A percentile compares a stretch with the other conserved stretches of the same genome.
These are phyloP conservation scores for Campylorhamphus procurvoides DNA, from an alignment of 2,113 vertebrate species.

Conservation along the genomic window DNA sequence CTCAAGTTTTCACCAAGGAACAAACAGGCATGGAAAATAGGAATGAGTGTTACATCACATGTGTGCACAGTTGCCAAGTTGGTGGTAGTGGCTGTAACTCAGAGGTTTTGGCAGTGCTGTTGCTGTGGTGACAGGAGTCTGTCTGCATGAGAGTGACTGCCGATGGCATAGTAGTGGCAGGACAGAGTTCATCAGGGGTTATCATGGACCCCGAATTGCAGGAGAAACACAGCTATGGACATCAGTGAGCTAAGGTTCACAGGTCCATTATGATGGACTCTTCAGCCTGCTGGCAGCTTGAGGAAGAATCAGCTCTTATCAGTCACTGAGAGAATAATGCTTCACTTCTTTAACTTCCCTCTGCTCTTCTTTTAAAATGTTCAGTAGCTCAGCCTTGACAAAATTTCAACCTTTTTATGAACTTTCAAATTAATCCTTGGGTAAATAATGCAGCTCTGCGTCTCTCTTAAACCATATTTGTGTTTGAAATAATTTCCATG, in stretches of 20 bases:
- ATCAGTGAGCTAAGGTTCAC: background rate
- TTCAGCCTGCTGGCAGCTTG: background rate
- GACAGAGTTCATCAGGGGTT: background rate
- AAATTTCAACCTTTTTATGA: background rate
- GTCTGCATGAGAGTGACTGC: background rate
- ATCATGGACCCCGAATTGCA: rapidly evolving
- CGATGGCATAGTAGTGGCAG: background rate
- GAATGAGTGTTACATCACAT: background rate
- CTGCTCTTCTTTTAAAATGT: background rate
- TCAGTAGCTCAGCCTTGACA: background rate
- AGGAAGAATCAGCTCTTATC: background rate
- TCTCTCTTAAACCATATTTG: background rate
- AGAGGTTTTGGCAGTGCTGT: background rate
- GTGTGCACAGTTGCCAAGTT: background rate
- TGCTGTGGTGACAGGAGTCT: background rate
- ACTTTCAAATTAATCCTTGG: background rate
- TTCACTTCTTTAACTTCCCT: background rate
- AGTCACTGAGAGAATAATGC: background rate
- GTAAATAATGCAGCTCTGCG: background rate
- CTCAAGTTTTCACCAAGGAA: background rate
- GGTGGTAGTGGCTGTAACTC: background rate
- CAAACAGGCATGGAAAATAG: background rate
- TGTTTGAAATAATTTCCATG: background rate
- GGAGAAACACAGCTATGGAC: background rate
- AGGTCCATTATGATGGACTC: background rate